Percentiles rank a stretch among this genome's conserved stretches.
phyloP scores from a whole-genome alignment of 2,888 invertebrate genomes.

The Melieria omissa region DNA sequence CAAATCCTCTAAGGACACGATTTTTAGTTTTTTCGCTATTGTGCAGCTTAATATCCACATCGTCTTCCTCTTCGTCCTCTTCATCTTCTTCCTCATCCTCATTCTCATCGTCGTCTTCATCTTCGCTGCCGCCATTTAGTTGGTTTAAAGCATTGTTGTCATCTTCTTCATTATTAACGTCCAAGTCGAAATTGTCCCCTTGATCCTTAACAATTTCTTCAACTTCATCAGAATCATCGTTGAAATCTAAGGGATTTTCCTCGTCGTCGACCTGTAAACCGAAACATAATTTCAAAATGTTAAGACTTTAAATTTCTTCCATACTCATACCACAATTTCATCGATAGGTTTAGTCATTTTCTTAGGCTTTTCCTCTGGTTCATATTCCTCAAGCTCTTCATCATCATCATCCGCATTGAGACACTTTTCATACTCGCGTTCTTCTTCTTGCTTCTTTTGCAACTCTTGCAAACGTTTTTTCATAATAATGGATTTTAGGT shows the following conservation, averaged over 20 bases:
- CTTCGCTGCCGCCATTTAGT: conserved; percentile 67
- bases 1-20: conserved; percentile 60
- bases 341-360: conserved; percentile 41
- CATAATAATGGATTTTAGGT: conserved; percentile 78
- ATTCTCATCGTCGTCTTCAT: conserved; percentile 59
- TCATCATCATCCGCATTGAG: conserved; percentile 64
- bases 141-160: conserved; percentile 65
- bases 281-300: not conserved
- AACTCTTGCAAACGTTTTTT: conserved; percentile 77
- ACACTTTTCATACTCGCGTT: conserved; percentile 62
- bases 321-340: conserved; percentile 46
- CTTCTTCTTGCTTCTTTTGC: conserved; percentile 69
- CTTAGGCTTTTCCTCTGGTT: conserved; percentile 53
- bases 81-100: conserved; percentile 43
- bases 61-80: conserved; percentile 47
- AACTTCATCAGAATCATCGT: conserved; percentile 38
- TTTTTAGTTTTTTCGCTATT: conserved; percentile 51
- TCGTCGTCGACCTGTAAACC: conserved; percentile 48
- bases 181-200: too few relatives aligned
- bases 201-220: conserved; percentile 47
- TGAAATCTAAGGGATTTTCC: conserved; percentile 44
- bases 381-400: conserved; percentile 60
- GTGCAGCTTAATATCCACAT: conserved; percentile 51
- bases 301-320: not conserved
- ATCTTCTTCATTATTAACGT: conserved; percentile 45